Evolutionary conservation across 2,797 vertebrate genomes (phyloP).

Genomic region (Pagetopsis macropterus): DNA sequence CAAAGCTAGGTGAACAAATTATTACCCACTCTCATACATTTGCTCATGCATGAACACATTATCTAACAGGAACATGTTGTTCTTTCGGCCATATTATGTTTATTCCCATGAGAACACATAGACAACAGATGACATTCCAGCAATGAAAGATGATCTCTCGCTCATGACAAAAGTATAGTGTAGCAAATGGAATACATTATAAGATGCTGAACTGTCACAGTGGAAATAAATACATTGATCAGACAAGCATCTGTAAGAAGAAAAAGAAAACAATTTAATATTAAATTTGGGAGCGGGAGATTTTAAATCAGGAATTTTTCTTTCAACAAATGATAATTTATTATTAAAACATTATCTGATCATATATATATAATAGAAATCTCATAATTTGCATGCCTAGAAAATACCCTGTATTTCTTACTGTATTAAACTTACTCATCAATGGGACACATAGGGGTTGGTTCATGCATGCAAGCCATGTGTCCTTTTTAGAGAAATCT

Average conservation of each 20-base stretch:
- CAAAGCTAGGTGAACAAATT: constrained; percentile 21
- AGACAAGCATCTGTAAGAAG: constrained; percentile 58
- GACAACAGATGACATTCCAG: constrained; percentile 78
- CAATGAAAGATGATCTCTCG: constrained; percentile 65
- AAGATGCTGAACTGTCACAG: constrained; percentile 70
- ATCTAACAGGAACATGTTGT: constrained; percentile 65
- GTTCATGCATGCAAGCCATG: constrained; percentile 72
- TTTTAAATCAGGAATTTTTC: constrained; percentile 50
- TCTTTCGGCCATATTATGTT: constrained; percentile 79
- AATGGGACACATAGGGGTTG: constrained; percentile 48
- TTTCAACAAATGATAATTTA: constrained; percentile 54
- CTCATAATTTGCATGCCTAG: constrained; percentile 79
- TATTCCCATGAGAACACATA: constrained; percentile 83
- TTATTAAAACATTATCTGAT: constrained; percentile 58
- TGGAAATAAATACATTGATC: constrained; percentile 62
- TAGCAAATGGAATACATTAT: constrained; percentile 69
- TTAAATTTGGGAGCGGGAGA: constrained; percentile 29
- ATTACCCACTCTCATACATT: constrained; percentile 13
- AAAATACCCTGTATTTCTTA: constrained; percentile 86
- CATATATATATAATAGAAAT: constrained; percentile 70
- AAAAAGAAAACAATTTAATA: constrained; percentile 38
- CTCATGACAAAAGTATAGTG: constrained; percentile 66
- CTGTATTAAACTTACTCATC: constrained; percentile 64
- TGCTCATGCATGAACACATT: constrained; percentile 49
- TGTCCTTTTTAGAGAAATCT: constrained; percentile 50